Conservation (phyloP, 2,888 invertebrate species). For the Ypsolopha scabrella region DNA sequence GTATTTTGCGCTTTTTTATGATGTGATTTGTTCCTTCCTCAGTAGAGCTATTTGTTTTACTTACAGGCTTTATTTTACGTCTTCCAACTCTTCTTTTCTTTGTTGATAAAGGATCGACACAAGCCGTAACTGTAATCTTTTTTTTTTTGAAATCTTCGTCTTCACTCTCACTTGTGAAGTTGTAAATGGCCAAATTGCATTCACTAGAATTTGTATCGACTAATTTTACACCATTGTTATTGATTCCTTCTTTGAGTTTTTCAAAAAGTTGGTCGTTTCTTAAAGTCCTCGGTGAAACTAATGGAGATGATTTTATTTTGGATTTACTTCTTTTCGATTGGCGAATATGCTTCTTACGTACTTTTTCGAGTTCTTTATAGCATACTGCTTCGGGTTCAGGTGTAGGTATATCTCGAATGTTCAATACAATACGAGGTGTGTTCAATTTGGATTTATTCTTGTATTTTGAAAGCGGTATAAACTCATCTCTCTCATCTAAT, state of each 20-base stretch:
- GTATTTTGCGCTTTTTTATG: conserved; percentile 13
- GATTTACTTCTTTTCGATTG: conserved; percentile 18
- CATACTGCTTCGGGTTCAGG: conserved; percentile 25
- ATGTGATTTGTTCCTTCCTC: conserved; percentile 10
- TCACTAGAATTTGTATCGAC: conserved; percentile 19
- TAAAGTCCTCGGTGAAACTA: conserved; percentile 30
- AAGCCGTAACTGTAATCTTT: conserved; percentile 19
- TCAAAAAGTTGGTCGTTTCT: conserved; percentile 39
- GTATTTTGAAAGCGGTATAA: conserved; percentile 11
- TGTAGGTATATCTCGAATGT: conserved; percentile 7
- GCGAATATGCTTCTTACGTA: conserved; percentile 25
- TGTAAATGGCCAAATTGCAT: conserved; percentile 28
- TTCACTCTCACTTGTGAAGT: conserved; percentile 49
- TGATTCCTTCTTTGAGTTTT: conserved; percentile 28
- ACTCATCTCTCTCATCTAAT: not conserved
- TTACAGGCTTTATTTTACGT: too few species aligned
- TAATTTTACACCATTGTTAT: conserved; percentile 19
- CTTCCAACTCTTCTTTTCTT: too few species aligned
- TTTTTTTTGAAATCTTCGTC: conserved; percentile 39
- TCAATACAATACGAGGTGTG: not conserved
- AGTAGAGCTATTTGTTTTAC: conserved; percentile 11
- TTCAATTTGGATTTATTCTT: conserved; percentile 10
- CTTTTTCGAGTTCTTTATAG: conserved; percentile 44
- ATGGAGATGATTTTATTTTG: conserved; percentile 9
- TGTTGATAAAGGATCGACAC: too few species aligned